A percentile compares a stretch with the other conserved stretches of the same genome.
phyloP scores from a whole-genome alignment of 30 jellyfish, hydroid and myxozoan genomes.

The Pelagia noctiluca region DNA sequence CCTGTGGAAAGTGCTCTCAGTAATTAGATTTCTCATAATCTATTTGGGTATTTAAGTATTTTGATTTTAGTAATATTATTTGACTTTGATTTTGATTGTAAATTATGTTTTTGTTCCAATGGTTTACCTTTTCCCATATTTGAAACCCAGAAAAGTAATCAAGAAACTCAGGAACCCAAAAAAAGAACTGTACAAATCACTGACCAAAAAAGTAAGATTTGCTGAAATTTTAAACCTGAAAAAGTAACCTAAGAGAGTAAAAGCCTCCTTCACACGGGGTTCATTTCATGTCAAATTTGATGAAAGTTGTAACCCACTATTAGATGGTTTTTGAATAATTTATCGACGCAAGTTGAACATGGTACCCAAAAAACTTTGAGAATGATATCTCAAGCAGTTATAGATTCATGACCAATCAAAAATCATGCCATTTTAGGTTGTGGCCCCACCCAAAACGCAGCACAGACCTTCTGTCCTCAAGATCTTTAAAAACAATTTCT shows the following conservation, averaged over 20 bases:
- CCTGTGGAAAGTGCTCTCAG: too few relatives aligned
- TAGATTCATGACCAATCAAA: background rate
- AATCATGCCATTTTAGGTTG: conserved; percentile 23
- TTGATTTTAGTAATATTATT: too few relatives aligned
- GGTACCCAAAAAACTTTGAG: background rate
- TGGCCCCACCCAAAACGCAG: conserved; percentile 26
- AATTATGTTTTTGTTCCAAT: too few relatives aligned
- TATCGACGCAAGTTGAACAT: background rate
- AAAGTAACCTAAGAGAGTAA: background rate
- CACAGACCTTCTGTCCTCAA: background rate
- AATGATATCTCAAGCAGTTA: background rate
- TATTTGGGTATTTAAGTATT: too few relatives aligned
- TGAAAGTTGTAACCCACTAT: conserved; percentile 7
- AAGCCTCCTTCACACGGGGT: conserved; percentile 10
- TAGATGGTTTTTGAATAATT: background rate
- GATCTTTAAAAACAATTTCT: background rate
- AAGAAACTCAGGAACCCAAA: too few relatives aligned
- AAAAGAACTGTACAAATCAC: too few relatives aligned
- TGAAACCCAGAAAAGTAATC: too few relatives aligned
- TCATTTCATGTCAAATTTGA: conserved; percentile 14
- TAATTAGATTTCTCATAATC: too few relatives aligned
- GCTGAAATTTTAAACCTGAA: too few relatives aligned
- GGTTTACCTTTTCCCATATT: too few relatives aligned
- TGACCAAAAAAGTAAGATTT: too few relatives aligned
- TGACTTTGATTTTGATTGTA: too few relatives aligned